These are phyloP conservation scores for Festucalex cinctus DNA, from an alignment of 2,113 vertebrate species.

Conservation along the genomic window DNA sequence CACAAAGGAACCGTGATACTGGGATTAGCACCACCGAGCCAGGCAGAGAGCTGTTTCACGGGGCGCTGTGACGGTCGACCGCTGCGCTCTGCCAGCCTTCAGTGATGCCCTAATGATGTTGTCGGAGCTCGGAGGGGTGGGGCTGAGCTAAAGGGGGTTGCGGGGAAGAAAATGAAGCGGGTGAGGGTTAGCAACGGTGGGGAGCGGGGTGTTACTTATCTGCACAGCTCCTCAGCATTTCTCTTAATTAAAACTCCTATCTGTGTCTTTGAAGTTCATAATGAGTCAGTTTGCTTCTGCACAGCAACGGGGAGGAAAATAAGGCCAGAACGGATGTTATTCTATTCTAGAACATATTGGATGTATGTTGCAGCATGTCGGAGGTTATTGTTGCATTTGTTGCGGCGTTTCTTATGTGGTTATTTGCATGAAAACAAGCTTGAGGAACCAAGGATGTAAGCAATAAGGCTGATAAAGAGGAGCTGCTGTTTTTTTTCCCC, in stretches of 20 bases:
- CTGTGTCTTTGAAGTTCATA: slow-evolving; percentile 81
- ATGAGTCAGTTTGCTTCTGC: slow-evolving; percentile 75
- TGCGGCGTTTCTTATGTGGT: slow-evolving; percentile 19
- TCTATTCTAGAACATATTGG: slow-evolving; percentile 37
- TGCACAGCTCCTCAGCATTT: slow-evolving; percentile 65
- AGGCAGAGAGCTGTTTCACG: slow-evolving; percentile 38
- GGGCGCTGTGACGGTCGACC: slow-evolving; percentile 33
- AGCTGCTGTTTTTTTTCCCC: neutral
- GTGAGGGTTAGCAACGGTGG: neutral
- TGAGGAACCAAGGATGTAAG: slow-evolving; percentile 36
- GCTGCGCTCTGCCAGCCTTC: slow-evolving; percentile 43
- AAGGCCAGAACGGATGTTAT: slow-evolving; percentile 60
- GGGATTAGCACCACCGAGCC: slow-evolving; percentile 52
- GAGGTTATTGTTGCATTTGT: slow-evolving; percentile 31
- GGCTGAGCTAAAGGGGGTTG: slow-evolving; percentile 27
- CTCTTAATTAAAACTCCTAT: slow-evolving; percentile 83
- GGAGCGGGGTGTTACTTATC: slow-evolving; percentile 61
- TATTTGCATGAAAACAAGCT: slow-evolving; percentile 55
- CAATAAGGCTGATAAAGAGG: slow-evolving; percentile 53
- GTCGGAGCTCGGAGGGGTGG: slow-evolving; percentile 57
- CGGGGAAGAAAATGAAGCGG: neutral
- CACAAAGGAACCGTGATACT: slow-evolving; percentile 55
- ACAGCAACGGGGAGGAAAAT: slow-evolving; percentile 53
- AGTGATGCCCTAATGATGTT: slow-evolving; percentile 66
- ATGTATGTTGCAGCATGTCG: slow-evolving; percentile 25